These are phyloP conservation scores for Luidia sarsii DNA, from an alignment of 53 echinoderm and acorn worm species.

Conservation along the genomic window DNA sequence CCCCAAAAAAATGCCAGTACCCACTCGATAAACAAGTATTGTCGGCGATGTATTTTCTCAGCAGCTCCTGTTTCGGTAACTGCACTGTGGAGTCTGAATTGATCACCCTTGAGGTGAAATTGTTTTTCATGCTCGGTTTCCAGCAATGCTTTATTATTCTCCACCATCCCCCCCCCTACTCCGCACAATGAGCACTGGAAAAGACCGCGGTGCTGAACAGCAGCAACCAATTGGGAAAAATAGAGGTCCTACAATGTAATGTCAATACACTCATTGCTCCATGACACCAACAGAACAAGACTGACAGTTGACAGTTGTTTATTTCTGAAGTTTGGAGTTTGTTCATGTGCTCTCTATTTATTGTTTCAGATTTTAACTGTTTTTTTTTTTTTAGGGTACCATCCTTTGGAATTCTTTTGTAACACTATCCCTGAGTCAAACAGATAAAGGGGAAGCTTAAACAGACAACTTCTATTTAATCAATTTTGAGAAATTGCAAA, in stretches of 20 bases:
- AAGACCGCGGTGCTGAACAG: conserved; percentile 6
- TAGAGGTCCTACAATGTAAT: neutral
- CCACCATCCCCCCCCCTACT: neutral
- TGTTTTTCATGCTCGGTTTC: no score
- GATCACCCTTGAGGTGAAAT: neutral
- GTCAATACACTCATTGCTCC: conserved; percentile 22
- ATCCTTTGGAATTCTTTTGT: no score
- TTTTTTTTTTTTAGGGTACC: no score
- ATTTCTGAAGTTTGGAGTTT: no score
- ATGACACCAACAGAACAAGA: conserved; percentile 14
- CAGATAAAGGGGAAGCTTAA: no score
- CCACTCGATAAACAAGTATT: neutral
- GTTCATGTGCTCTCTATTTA: no score
- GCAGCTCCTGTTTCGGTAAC: conserved; percentile 22
- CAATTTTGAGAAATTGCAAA: no score
- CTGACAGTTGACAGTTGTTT: conserved; percentile 50
- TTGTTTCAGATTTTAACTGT: no score
- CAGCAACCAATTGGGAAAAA: neutral
- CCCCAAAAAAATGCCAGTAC: neutral
- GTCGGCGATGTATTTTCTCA: neutral
- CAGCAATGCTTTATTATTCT: neutral
- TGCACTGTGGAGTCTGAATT: conserved; percentile 34
- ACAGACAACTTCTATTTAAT: no score
- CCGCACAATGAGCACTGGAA: no score
- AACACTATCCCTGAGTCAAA: no score